These are phyloP conservation scores for Drosophila nigritarsus DNA, from an alignment of 2,888 invertebrate species.

Conservation along the genomic window DNA sequence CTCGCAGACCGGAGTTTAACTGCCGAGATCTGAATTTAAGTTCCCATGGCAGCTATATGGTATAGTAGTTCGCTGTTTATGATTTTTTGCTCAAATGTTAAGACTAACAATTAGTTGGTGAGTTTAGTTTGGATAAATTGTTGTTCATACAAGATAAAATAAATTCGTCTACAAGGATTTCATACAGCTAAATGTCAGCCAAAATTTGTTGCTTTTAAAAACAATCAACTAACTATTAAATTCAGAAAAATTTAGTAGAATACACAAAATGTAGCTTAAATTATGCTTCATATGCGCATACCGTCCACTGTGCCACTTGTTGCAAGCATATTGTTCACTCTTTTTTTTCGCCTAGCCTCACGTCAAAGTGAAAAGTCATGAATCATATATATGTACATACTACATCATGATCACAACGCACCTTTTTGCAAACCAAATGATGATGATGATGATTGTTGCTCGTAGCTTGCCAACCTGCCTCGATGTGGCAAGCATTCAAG, in stretches of 20 bases:
- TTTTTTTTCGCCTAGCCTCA: conserved; percentile 41
- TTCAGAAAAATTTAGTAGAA: not conserved
- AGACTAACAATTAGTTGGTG: not conserved
- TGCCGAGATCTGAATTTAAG: not conserved
- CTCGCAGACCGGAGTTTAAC: not conserved
- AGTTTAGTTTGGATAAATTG: not conserved
- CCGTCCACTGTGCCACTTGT: conserved; percentile 31
- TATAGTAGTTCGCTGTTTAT: not conserved
- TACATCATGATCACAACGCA: conserved; percentile 68
- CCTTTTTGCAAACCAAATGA: conserved; percentile 60
- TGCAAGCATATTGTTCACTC: conserved; percentile 24
- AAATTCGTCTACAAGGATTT: not conserved
- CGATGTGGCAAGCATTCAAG: conserved; percentile 9
- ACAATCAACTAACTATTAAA: not conserved
- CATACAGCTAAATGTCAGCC: not conserved
- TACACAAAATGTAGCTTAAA: not conserved
- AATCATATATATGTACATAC: conserved; percentile 68
- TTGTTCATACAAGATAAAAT: not conserved
- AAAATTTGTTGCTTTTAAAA: not conserved
- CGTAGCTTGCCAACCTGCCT: conserved; percentile 30
- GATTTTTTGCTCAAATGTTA: not conserved
- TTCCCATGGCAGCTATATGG: not conserved
- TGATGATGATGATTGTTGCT: conserved; percentile 31
- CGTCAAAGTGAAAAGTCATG: conserved; percentile 80
- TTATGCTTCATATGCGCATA: not conserved